Evolutionary conservation across 2,888 invertebrate species (phyloP), one percentile per base, ranked within the genome.

Genomic region (Caenorhabditis sinica): DNA sequence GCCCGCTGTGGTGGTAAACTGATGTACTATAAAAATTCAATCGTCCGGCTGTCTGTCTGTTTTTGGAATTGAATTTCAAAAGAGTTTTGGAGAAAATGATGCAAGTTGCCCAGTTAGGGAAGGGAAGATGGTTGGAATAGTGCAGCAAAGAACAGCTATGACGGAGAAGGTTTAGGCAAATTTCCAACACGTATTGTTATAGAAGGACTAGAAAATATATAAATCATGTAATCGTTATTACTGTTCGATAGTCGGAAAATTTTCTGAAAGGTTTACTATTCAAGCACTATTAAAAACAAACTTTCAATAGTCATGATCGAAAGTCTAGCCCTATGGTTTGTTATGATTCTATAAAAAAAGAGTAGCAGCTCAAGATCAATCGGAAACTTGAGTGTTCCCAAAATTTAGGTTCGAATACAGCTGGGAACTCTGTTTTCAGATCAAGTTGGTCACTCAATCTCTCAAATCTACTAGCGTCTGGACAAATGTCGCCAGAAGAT

Each of bases 21-120:
- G 49, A n/a, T 56, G 79, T 63, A 79, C 71, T 71, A 79, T 79
- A 79, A 79, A 79, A 79, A 75, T 56, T 63, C n/a, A 51, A 68
- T 65, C 25, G 66, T 58, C 68, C 61, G 60, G 68, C 49, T 77
- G 68, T 60, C 65, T 33, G 65, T 63, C 63, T 63, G 73, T 74
- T 74, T 63, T 74, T 51, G 63, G 25, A 74, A 63, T 74, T 49
- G 60, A 61, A 73, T 73, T 73, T 61, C 45, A 73, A 61, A 49
- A 49, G 49, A 49, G 20, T 61, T 49, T 20, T 60, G 58, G 58
- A 58, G 58, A 49, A 2, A 56, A 25, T 68, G 51, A 36, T 68
- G 36, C 51, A 40, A 68, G 66, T 36, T 9, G 33, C 9, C 33
- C 33, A 36, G 49, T 49, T 4, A 25, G 30, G 45, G 17, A 45